phyloP scores from a whole-genome alignment of 2,797 vertebrate genomes.

The Galago senegalensis region DNA sequence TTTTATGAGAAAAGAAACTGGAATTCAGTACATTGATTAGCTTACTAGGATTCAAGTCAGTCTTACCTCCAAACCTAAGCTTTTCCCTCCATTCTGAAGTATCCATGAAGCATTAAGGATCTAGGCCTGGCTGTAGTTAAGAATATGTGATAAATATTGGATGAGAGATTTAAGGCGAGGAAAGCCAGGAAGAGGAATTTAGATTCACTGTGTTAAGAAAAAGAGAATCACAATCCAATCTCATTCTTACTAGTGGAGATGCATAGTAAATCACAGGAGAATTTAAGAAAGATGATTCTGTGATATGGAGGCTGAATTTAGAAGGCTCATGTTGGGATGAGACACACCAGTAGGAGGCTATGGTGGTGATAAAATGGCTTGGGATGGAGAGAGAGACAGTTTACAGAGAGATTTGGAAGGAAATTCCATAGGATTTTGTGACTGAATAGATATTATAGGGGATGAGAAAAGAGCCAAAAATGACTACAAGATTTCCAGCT shows the following conservation, averaged over 20 bases:
- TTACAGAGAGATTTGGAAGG: slow-evolving; percentile 51
- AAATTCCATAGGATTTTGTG: slow-evolving; percentile 68
- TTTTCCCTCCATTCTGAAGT: neutral
- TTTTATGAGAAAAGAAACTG: neutral
- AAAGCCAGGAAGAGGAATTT: slow-evolving; percentile 2
- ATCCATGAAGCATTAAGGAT: neutral
- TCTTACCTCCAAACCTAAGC: slow-evolving; percentile 4
- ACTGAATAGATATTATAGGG: slow-evolving; percentile 57
- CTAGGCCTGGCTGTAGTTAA: neutral
- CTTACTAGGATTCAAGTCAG: slow-evolving; percentile 37
- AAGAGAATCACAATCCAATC: neutral
- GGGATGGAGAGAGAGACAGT: neutral
- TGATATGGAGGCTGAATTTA: neutral
- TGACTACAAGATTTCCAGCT: slow-evolving; percentile 1
- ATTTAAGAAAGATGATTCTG: slow-evolving; percentile 60
- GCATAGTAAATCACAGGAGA: slow-evolving; percentile 42
- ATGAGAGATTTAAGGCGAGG: slow-evolving; percentile 33
- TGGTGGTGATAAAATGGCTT: slow-evolving; percentile 18
- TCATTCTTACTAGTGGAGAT: slow-evolving; percentile 36
- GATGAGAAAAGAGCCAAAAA: slow-evolving; percentile 60
- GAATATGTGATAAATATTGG: neutral
- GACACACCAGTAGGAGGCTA: neutral
- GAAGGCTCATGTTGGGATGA: slow-evolving; percentile 3
- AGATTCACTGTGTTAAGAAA: slow-evolving; percentile 18
- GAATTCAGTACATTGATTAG: slow-evolving; percentile 29